Evolutionary conservation across 1,140 invertebrate genomes (phyloP).

Genomic region (Ridgeia piscesae): DNA sequence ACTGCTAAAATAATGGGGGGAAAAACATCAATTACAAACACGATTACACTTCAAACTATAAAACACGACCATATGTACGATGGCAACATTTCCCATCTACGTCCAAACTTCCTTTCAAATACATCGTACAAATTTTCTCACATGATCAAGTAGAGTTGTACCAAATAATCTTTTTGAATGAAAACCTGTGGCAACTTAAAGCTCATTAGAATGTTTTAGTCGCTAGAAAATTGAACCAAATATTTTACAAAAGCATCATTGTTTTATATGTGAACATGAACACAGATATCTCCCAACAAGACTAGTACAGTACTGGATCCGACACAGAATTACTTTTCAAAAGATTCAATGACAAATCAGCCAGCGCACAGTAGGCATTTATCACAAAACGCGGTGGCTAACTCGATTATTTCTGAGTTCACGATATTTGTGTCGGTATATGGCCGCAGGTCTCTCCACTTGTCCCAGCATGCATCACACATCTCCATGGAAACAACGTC

Average conservation of each 20-base stretch:
- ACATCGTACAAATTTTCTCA: neutral
- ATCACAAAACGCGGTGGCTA: neutral
- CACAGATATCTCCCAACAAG: neutral
- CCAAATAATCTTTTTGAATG: neutral
- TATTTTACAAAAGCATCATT: neutral
- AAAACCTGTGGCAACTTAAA: neutral
- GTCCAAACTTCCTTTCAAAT: neutral
- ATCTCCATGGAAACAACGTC: neutral
- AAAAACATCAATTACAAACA: neutral
- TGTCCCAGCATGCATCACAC: neutral
- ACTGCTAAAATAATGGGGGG: neutral
- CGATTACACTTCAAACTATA: neutral
- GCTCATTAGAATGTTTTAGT: neutral
- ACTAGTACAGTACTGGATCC: neutral
- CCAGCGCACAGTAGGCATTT: neutral
- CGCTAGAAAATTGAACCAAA: neutral
- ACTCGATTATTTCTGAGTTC: neutral
- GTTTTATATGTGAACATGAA: neutral
- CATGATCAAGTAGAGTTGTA: neutral
- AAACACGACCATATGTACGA: neutral
- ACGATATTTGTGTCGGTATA: neutral
- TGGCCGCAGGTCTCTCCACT: neutral
- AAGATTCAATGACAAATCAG: neutral
- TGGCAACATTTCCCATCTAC: neutral
- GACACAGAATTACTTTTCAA: neutral